phyloP scores from a whole-genome alignment of 2,113 vertebrate genomes.

The Ranitomeya variabilis region DNA sequence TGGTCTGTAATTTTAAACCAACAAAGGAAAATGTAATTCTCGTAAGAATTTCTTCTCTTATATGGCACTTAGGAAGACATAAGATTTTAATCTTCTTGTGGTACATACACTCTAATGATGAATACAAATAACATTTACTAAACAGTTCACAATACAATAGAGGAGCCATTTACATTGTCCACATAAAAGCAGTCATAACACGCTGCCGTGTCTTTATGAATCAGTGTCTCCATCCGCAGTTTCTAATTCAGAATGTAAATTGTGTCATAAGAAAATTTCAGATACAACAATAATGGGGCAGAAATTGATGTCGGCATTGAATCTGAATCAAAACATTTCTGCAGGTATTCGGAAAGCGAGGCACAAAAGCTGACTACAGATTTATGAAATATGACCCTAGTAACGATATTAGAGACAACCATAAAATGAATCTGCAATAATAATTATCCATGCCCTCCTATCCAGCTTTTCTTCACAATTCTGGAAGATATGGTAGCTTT shows the following conservation, averaged over 20 bases:
- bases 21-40: slow-evolving; percentile 53
- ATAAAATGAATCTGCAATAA: neutral
- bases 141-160: slow-evolving; percentile 38
- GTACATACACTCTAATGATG: slow-evolving; percentile 24
- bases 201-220: neutral
- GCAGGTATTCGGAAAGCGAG: neutral
- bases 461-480: neutral
- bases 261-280: neutral
- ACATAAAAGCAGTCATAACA: no score
- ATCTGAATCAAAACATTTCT: neutral
- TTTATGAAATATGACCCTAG: neutral
- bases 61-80: slow-evolving; percentile 41
- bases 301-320: neutral
- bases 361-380: neutral
- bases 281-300: neutral
- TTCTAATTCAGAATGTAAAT: neutral
- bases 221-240: neutral
- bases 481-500: neutral
- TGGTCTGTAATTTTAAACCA: slow-evolving; percentile 54
- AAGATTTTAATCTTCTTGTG: slow-evolving; percentile 54
- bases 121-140: slow-evolving; percentile 46
- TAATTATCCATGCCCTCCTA: neutral
- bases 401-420: neutral
- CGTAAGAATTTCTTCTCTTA: slow-evolving; percentile 52
- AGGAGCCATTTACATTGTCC: slow-evolving; percentile 29